Percentiles rank a stretch among this genome's conserved stretches.
These are phyloP conservation scores for Zeugodacus cucurbitae DNA, from an alignment of 1,140 invertebrate genomes.

Conservation along the genomic window DNA sequence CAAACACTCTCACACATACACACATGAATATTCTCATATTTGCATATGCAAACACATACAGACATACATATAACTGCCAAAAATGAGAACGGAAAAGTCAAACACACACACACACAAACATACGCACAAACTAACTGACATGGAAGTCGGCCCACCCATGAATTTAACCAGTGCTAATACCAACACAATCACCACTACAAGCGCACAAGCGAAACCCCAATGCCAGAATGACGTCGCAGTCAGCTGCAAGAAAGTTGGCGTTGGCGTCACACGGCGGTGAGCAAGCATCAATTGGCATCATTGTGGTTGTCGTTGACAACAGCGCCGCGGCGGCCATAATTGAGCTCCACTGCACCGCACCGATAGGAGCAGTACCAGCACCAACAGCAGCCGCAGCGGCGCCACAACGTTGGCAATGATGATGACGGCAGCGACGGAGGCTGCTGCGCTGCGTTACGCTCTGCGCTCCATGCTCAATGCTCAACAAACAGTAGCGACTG, in stretches of 20 bases:
- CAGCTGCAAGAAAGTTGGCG: neutral
- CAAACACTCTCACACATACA: neutral
- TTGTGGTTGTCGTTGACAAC: neutral
- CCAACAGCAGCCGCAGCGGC: neutral
- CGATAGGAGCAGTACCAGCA: neutral
- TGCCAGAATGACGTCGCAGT: neutral
- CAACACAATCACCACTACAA: neutral
- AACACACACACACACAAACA: neutral
- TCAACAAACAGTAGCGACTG: neutral
- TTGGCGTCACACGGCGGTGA: neutral
- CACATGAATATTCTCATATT: neutral
- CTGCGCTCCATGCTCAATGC: neutral
- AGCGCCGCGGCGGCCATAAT: neutral
- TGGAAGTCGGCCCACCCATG: neutral
- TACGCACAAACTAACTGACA: neutral
- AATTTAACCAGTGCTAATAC: neutral
- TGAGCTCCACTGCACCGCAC: neutral
- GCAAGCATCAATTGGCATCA: neutral
- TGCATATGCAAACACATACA: too few species aligned
- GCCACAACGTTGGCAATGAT: neutral
- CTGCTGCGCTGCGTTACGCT: neutral
- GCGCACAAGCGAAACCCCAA: neutral
- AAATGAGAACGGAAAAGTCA: conserved; percentile 2
- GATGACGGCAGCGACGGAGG: neutral
- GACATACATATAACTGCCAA: neutral